Percentiles rank a stretch among this genome's conserved stretches.
These are phyloP conservation scores for Thomomys bottae DNA, from an alignment of 2,113 vertebrate species.

Conservation along the genomic window DNA sequence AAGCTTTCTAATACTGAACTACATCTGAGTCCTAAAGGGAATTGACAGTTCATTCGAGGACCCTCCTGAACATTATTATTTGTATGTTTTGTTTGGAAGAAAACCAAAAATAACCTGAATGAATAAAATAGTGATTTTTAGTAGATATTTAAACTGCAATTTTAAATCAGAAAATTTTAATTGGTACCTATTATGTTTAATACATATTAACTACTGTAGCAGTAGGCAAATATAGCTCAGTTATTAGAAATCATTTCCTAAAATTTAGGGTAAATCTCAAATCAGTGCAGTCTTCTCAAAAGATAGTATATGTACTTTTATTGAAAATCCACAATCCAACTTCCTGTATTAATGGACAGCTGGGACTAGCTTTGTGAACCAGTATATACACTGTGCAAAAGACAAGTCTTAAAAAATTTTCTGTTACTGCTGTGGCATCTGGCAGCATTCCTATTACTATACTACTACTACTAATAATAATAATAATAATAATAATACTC, in stretches of 20 bases:
- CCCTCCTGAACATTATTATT: background rate
- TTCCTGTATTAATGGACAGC: background rate
- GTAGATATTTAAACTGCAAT: background rate
- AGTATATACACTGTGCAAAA: background rate
- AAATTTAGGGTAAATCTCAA: conserved; percentile 20
- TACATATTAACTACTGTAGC: background rate
- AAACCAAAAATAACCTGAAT: background rate
- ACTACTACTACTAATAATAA: too few species aligned
- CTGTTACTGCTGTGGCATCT: conserved; percentile 83
- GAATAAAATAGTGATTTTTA: background rate
- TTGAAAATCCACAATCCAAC: background rate
- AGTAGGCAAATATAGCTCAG: background rate
- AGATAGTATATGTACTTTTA: background rate
- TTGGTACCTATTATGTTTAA: background rate
- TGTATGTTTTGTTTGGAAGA: background rate
- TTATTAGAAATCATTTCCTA: conserved; percentile 49
- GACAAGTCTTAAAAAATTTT: conserved; percentile 27
- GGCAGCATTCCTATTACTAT: conserved; percentile 50
- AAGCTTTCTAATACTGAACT: background rate
- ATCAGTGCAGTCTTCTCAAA: background rate
- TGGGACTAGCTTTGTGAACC: background rate
- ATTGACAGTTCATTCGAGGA: conserved; percentile 31
- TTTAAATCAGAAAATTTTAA: background rate
- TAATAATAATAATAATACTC: too few species aligned
- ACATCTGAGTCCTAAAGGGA: background rate